phyloP scores from a whole-genome alignment of 2,113 vertebrate genomes.

The Heptranchias perlo region DNA sequence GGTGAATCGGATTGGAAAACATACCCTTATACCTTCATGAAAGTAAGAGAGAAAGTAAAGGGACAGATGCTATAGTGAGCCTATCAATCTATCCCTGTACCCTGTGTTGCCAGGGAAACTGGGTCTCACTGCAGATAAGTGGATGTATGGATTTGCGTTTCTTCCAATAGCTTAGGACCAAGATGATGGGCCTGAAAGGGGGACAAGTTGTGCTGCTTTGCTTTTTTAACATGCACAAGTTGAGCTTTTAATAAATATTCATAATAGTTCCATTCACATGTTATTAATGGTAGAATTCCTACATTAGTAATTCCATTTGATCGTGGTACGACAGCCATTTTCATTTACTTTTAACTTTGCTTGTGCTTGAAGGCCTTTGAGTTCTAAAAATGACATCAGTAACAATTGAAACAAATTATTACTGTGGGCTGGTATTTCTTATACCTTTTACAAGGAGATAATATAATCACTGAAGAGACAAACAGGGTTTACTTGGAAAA shows the following conservation, averaged over 20 bases:
- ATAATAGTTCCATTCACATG: not conserved
- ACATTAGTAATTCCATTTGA: not conserved
- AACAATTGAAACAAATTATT: not conserved
- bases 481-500: not conserved
- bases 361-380: not conserved
- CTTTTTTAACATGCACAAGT: not conserved
- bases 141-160: not conserved
- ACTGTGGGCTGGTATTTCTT: not conserved
- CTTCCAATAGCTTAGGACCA: not conserved
- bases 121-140: not conserved
- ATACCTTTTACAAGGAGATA: not conserved
- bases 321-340: not conserved
- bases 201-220: not conserved
- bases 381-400: not conserved
- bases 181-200: not conserved
- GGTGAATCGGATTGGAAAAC: not conserved
- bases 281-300: not conserved
- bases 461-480: not conserved
- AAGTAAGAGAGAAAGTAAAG: not conserved
- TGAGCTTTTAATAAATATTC: constrained; percentile 15
- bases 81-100: not conserved
- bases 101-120: not conserved
- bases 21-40: not conserved
- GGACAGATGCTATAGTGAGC: not conserved
- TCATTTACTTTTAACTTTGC: not conserved